Percentiles rank a stretch among this genome's conserved stretches.
Evolutionary conservation across 2,113 vertebrate genomes (phyloP).

Genomic region (Podarcis cretensis): DNA sequence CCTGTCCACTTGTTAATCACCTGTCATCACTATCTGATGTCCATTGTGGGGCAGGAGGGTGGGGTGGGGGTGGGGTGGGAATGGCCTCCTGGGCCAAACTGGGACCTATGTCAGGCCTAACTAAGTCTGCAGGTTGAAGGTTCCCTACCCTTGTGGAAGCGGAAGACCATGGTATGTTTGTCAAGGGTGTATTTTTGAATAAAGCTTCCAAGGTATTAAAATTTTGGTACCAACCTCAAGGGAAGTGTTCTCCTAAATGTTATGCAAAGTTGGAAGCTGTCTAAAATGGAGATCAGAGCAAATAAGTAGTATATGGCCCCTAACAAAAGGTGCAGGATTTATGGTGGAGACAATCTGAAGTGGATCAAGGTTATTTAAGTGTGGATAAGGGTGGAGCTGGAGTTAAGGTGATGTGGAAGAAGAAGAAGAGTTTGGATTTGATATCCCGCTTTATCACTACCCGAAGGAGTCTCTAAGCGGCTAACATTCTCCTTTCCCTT

Average conservation of each 20-base stretch:
- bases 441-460: too few species aligned
- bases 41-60: too few species aligned
- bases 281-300: not conserved
- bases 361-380: not conserved
- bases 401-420: not conserved
- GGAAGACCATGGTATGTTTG: not conserved
- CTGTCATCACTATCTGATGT: too few species aligned
- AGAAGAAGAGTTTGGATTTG: too few species aligned
- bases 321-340: not conserved
- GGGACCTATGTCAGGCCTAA: not conserved
- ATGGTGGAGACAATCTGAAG: not conserved
- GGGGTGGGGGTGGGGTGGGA: not conserved
- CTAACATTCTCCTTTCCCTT: too few species aligned
- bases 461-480: too few species aligned
- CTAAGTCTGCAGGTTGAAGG: too few species aligned
- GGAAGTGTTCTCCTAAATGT: not conserved
- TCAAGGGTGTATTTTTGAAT: not conserved
- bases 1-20: too few species aligned
- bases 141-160: too few species aligned
- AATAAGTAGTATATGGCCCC: not conserved
- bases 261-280: not conserved
- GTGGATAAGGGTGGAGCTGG: not conserved
- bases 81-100: not conserved
- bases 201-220: not conserved
- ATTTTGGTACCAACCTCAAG: not conserved